phyloP scores from a whole-genome alignment of 2,888 invertebrate genomes.

The Antitype chi region DNA sequence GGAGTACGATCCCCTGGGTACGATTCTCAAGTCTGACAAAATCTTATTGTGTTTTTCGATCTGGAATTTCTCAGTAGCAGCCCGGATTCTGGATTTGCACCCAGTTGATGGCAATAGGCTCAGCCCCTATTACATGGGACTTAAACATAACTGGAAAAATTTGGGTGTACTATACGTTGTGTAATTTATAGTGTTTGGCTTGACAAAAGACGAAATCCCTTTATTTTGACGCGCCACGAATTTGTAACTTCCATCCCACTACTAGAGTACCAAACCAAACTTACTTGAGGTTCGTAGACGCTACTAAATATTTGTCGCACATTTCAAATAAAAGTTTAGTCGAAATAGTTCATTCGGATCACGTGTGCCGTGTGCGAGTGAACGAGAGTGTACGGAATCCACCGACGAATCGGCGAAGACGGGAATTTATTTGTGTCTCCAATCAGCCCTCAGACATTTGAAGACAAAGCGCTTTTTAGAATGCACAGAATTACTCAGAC shows the following conservation, averaged over 20 bases:
- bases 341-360: conserved; percentile 70
- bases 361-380: conserved; percentile 69
- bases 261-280: conserved; percentile 16
- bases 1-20: no score
- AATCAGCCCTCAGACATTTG: conserved; percentile 81
- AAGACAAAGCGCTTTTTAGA: conserved; percentile 81
- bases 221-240: neutral
- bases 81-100: no score
- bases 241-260: neutral
- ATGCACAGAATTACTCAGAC: conserved; percentile 67
- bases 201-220: neutral
- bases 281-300: conserved; percentile 47
- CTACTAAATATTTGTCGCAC: conserved; percentile 63
- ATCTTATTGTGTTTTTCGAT: no score
- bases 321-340: conserved; percentile 65
- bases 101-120: no score
- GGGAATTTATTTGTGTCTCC: conserved; percentile 85
- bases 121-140: no score
- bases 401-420: conserved; percentile 72
- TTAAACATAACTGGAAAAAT: no score
- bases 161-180: no score
- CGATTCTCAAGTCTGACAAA: no score
- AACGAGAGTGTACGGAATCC: conserved; percentile 58
- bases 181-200: neutral
- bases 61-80: no score